Conservation (phyloP, 2,113 vertebrate genomes). For the Opisthocomus hoazin region DNA sequence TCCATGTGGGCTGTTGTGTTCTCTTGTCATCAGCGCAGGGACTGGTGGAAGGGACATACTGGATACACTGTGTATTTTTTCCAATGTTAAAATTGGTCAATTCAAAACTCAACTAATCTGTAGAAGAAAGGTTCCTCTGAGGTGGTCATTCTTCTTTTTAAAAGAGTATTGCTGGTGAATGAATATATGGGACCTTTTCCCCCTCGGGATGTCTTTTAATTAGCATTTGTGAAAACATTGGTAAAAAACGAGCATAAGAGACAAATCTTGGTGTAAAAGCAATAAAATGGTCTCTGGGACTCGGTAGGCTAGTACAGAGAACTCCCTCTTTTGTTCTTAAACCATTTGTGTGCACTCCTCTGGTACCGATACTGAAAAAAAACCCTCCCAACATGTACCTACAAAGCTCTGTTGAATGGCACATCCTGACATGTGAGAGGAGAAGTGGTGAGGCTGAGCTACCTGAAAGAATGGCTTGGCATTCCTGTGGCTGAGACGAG, state of each 20-base stretch:
- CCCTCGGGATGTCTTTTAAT: not conserved
- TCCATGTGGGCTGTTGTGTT: not conserved
- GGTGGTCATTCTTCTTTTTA: not conserved
- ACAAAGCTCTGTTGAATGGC: constrained; percentile 71
- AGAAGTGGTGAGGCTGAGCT: constrained; percentile 47
- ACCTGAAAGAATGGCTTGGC: constrained; percentile 73
- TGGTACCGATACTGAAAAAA: not conserved
- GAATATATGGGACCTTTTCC: not conserved
- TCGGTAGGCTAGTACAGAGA: not conserved
- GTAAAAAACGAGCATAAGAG: not conserved
- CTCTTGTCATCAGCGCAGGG: not conserved
- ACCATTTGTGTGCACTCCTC: not conserved
- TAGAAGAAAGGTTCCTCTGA: not conserved
- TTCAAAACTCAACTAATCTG: not conserved
- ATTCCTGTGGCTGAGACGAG: constrained; percentile 66
- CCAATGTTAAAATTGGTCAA: not conserved
- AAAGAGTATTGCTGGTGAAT: not conserved
- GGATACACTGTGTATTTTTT: not conserved
- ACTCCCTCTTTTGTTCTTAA: not conserved
- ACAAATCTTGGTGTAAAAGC: not conserved
- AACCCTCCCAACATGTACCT: constrained; percentile 13
- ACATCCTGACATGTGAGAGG: constrained; percentile 78
- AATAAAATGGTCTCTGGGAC: not conserved
- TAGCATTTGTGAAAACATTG: not conserved
- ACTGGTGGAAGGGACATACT: not conserved